A percentile compares a stretch with the other conserved stretches of the same genome.
These are phyloP conservation scores for Pseudorasbora parva DNA, from an alignment of 2,113 vertebrate species.

Conservation along the genomic window DNA sequence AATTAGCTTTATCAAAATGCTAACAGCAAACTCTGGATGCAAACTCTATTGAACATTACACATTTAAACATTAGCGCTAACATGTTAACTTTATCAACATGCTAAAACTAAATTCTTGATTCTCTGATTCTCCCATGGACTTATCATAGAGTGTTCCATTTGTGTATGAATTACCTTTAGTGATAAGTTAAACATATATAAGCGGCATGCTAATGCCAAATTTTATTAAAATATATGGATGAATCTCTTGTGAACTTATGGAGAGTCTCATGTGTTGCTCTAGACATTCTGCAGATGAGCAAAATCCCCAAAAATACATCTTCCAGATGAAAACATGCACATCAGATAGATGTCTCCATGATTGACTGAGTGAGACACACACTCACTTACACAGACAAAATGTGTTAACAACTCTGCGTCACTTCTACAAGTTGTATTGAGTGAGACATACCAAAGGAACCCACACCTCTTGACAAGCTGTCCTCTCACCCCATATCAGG, in stretches of 20 bases:
- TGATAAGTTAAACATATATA: no score
- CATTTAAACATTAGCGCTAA: background rate
- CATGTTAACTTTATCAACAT: background rate
- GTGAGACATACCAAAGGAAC: conserved; percentile 67
- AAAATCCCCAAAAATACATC: background rate
- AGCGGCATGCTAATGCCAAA: background rate
- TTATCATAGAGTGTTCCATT: background rate
- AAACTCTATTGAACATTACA: background rate
- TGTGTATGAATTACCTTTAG: no score
- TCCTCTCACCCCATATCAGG: conserved; percentile 61
- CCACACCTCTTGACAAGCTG: conserved; percentile 68
- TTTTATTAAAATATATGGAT: background rate
- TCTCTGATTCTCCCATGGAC: background rate
- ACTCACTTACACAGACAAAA: background rate
- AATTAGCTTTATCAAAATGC: background rate
- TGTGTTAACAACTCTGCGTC: background rate
- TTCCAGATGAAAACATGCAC: background rate
- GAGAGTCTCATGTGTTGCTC: background rate
- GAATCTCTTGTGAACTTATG: background rate
- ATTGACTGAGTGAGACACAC: conserved; percentile 53
- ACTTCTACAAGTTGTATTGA: background rate
- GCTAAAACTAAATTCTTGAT: background rate
- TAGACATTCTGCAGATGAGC: background rate
- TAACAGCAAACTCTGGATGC: background rate
- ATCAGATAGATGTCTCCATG: background rate